phyloP scores from a whole-genome alignment of 2,888 invertebrate species.

The Melanostoma scalare region DNA sequence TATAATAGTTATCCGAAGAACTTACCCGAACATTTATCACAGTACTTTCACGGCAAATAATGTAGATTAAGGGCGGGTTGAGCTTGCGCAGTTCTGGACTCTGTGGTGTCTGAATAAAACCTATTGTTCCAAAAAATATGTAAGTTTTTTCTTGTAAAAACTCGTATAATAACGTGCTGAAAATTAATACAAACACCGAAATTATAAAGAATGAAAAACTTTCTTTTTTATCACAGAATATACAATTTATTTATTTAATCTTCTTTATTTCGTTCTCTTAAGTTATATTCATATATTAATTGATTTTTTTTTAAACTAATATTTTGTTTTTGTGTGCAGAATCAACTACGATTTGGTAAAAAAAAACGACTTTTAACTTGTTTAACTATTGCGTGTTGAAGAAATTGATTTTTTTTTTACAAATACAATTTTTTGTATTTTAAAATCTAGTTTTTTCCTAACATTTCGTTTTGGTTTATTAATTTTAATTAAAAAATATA shows the following conservation, averaged over 20 bases:
- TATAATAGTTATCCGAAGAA: too few species aligned
- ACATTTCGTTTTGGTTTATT: background rate
- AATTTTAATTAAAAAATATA: background rate
- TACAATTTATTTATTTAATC: slow-evolving; percentile 66
- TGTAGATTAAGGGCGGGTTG: too few species aligned
- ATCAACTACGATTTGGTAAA: slow-evolving; percentile 61
- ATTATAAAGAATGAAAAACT: slow-evolving; percentile 12
- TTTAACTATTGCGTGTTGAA: background rate
- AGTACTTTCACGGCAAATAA: too few species aligned
- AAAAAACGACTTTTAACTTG: slow-evolving; percentile 18
- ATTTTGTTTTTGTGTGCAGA: slow-evolving; percentile 47
- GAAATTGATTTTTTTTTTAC: background rate
- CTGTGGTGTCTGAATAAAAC: too few species aligned
- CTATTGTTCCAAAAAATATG: too few species aligned
- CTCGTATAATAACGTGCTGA: too few species aligned
- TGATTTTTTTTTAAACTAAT: slow-evolving; percentile 52
- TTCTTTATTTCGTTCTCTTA: slow-evolving; percentile 48
- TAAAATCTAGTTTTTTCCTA: slow-evolving; percentile 2
- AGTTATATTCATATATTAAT: slow-evolving; percentile 50
- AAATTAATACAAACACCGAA: too few species aligned
- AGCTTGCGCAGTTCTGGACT: too few species aligned
- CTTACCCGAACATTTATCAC: too few species aligned
- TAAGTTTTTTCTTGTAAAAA: too few species aligned
- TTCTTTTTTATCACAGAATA: slow-evolving; percentile 66
- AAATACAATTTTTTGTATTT: background rate